Evolutionary conservation across 2,888 invertebrate species (phyloP), one percentile per base, ranked within the genome.

Genomic region (Meta bourneti): DNA sequence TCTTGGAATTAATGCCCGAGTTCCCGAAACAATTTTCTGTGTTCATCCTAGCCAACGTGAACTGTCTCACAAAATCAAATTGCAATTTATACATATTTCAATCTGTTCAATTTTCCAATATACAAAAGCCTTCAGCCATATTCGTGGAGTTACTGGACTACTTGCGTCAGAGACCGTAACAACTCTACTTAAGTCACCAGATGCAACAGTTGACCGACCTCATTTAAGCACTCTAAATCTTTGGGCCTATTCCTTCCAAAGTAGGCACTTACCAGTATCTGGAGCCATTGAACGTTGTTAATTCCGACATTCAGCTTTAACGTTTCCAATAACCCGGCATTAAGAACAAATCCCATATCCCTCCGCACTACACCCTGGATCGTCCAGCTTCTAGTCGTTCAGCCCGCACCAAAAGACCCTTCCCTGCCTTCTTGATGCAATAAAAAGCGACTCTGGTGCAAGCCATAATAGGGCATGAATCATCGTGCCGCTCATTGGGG

Each of bases 401-500:
- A 81, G 34, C 34, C 34, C 4, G 34, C 34, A 34, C 34, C 34
- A 34, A 34, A 34, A 34, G 69, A 54, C 34, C 34, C 20, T 52
- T 16, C 72, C 20, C 71, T 72, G 51, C 72, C 69, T 85, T 79
- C 54, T 79, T 79, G 79, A 87, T 87, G 88, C 75, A 52, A 81
- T 88, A 88, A 88, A 88, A 88, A 81, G 77, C 49, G 81, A 69
- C 81, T 34, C 48, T 51, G 71, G 11, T 52, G 51, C 84, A 34
- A 19, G 81, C 19, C 74, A 13, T 75, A 81, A 81, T 81, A 75
- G 74, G 61, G 81, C 81, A 81, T 81, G 81, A 88, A 87, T 87
- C 87, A 87, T 79, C 78, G 77, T n/a, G 69, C 54, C 20, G 75
- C 69, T 72, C 77, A 69, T 20, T 83, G 48, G 49, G 51, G 61